Percentiles rank a stretch among this genome's conserved stretches.
Evolutionary conservation across 1,140 invertebrate genomes (phyloP).

Genomic region (Piezodorus guildinii): DNA sequence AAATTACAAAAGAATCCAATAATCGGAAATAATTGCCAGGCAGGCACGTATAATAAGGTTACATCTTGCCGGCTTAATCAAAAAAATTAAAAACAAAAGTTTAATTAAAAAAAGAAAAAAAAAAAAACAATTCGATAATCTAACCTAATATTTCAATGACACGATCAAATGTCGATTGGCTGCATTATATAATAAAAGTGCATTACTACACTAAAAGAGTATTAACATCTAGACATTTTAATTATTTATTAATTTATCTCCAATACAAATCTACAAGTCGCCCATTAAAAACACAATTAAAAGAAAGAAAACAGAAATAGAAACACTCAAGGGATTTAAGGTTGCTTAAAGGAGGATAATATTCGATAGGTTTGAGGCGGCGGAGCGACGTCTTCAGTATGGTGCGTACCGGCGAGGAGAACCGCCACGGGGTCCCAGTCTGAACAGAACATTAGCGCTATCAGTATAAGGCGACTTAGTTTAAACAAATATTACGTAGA

Average conservation of each 20-base stretch:
- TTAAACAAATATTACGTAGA: conserved; percentile 24
- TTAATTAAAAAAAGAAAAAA: too few species aligned
- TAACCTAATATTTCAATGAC: conserved; percentile 4
- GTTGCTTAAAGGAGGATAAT: background rate
- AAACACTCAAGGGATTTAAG: conserved; percentile 1
- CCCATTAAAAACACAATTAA: conserved; percentile 6
- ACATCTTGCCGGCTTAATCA: conserved; percentile 7
- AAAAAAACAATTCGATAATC: background rate
- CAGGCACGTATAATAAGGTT: conserved; percentile 9
- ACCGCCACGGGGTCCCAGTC: conserved; percentile 55
- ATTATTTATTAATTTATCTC: background rate
- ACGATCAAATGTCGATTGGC: background rate
- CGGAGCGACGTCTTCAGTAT: conserved; percentile 46
- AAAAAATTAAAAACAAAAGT: conserved; percentile 1
- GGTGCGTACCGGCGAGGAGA: conserved; percentile 69
- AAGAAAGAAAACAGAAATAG: conserved; percentile 1
- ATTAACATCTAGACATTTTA: conserved; percentile 8
- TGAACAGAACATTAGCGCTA: conserved; percentile 35
- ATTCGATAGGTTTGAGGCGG: background rate
- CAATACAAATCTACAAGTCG: background rate
- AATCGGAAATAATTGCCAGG: conserved; percentile 13
- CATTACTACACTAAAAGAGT: conserved; percentile 11
- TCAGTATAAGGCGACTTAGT: background rate
- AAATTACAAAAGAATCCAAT: conserved; percentile 6
- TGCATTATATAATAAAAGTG: conserved; percentile 4